Base-by-base conservation (phyloP, 2,797 vertebrate species). In the Amblyraja radiata region DNA sequence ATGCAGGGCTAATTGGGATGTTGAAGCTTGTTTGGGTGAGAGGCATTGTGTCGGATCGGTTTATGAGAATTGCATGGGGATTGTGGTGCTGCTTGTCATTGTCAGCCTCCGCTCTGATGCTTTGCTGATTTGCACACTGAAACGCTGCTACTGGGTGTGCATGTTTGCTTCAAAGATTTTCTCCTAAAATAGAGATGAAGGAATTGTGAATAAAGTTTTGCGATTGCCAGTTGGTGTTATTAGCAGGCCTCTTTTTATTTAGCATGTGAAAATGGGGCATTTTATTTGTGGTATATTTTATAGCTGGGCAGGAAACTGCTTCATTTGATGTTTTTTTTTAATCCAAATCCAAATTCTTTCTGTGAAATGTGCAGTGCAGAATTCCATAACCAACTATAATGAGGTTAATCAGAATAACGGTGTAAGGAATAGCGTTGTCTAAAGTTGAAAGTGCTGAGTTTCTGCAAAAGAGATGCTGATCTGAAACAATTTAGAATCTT, bases 11-110 rank as follows among this genome's bases (percentile, higher is more conserved):
- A 74, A 39, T 46, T 21, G 90, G 68, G 90, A 92, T 73, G 13
- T 54, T 46, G 90, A 76, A 76, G 71, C 90, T 76, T 73, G 71
- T 71, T 74, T 54, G 68, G 25, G 36, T 92, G 90, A 92, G 90
- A 74, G 9, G 21, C 14, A 18, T 23, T 92, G 71, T 73, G 28
- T 54, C 39, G 28, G 39, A 54, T 39, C 7, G 39, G 36, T 28
- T 23, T 92, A 11, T 74, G 71, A 76, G 71, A 92, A 39, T 21
- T 23, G 39, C 1, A 9, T 71, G 54, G 90, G 39, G 71, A 71
- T 28, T 73, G 36, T 92, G 90, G 71, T 76, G 36, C 32, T 91
- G 90, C 68, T 91, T 36, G n/a, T 90, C 39, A 74, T 39, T 46
- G 90, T 74, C 39, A 74, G 10, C 90, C 23, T 91, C 68, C 54